Conservation (phyloP, 1,140 invertebrate species). For the Orius laevigatus region DNA sequence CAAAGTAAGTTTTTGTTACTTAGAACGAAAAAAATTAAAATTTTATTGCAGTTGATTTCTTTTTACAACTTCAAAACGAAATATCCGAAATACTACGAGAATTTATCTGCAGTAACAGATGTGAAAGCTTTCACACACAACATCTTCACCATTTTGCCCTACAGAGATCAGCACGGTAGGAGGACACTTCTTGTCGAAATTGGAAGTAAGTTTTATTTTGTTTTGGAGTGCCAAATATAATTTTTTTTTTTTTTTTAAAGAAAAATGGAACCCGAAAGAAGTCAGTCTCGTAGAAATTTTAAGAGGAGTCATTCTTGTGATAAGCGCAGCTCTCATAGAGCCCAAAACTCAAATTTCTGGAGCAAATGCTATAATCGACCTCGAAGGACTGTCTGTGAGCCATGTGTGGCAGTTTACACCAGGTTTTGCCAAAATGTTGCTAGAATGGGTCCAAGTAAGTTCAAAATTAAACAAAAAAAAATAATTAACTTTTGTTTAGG, state of each 20-base stretch:
- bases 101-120: slow-evolving; percentile 33
- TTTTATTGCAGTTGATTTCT: slow-evolving; percentile 33
- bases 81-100: slow-evolving; percentile 32
- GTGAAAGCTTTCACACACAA: slow-evolving; percentile 32
- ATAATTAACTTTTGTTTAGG: slow-evolving; percentile 27
- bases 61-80: slow-evolving; percentile 38
- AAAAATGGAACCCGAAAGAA: slow-evolving; percentile 46
- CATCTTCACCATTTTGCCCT: slow-evolving; percentile 37
- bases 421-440: slow-evolving; percentile 40
- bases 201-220: slow-evolving; percentile 31
- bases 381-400: slow-evolving; percentile 42
- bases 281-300: slow-evolving; percentile 38
- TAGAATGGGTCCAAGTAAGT: slow-evolving; percentile 47
- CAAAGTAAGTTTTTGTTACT: slow-evolving; percentile 17
- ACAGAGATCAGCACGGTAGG: slow-evolving; percentile 32
- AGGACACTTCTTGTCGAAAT: slow-evolving; percentile 37
- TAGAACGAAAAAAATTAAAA: background rate
- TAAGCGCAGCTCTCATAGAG: slow-evolving; percentile 42
- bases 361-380: slow-evolving; percentile 45
- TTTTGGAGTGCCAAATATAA: background rate
- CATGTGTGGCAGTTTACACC: slow-evolving; percentile 58
- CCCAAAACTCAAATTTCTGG: slow-evolving; percentile 42
- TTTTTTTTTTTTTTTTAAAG: slow-evolving; percentile 24
- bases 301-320: slow-evolving; percentile 34
- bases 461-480: background rate